Percentiles rank a stretch among this genome's conserved stretches.
Conservation (phyloP, 2,113 vertebrate genomes). For the Xenopus borealis region DNA sequence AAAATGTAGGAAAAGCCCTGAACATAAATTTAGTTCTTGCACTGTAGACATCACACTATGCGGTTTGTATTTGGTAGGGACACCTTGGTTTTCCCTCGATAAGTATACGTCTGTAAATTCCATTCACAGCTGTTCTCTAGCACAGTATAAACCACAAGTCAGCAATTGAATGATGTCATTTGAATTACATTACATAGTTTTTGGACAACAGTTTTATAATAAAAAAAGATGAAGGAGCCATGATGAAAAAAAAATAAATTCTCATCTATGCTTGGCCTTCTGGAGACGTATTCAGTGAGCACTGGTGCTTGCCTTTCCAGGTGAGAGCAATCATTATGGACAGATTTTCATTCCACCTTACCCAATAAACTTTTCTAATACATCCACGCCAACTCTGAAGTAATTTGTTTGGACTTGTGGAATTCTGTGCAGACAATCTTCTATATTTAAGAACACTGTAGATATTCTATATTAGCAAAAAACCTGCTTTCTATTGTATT, state of each 20-base stretch:
- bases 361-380: too few species aligned
- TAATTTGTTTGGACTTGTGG: background rate
- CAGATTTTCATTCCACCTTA: background rate
- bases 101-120: slow-evolving; percentile 20
- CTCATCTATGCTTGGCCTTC: background rate
- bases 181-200: slow-evolving; percentile 22
- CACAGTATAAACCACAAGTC: slow-evolving; percentile 16
- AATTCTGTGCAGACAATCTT: background rate
- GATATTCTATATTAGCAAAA: too few species aligned
- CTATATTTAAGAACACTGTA: background rate
- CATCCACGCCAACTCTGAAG: background rate
- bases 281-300: background rate
- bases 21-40: background rate
- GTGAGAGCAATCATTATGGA: slow-evolving; percentile 1
- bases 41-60: slow-evolving; percentile 10
- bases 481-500: too few species aligned
- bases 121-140: slow-evolving; percentile 17
- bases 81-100: slow-evolving; percentile 2
- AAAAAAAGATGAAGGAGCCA: slow-evolving; percentile 15
- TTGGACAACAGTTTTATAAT: slow-evolving; percentile 6
- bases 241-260: background rate
- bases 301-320: background rate
- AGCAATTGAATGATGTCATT: slow-evolving; percentile 25
- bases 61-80: slow-evolving; percentile 10
- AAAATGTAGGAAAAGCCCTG: background rate